Conservation (phyloP, 2,888 invertebrate genomes). For the Caenorhabditis zanzibari region DNA sequence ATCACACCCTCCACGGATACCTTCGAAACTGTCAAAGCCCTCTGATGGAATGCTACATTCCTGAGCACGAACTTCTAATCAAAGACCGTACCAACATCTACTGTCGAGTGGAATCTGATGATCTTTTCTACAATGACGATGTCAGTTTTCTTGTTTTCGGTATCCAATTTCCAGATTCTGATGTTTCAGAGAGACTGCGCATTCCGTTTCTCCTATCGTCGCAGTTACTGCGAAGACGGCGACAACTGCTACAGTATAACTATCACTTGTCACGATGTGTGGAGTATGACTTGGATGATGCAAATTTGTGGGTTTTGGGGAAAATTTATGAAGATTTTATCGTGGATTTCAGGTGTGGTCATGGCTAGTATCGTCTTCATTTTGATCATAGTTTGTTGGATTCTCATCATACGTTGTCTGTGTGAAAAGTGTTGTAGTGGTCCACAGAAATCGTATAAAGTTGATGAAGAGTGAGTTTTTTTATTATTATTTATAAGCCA, state of each 20-base stretch:
- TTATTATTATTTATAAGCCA: no score
- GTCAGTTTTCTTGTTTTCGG: constrained; percentile 8
- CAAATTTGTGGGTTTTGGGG: background rate
- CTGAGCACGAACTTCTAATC: constrained; percentile 32
- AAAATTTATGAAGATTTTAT: no score
- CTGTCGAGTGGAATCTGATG: constrained; percentile 26
- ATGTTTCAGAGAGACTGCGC: constrained; percentile 39
- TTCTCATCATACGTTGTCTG: background rate
- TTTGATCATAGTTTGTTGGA: background rate
- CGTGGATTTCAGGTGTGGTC: no score
- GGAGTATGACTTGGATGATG: background rate
- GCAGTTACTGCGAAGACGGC: constrained; percentile 40
- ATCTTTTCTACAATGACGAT: constrained; percentile 32
- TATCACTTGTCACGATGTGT: constrained; percentile 4
- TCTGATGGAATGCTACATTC: constrained; percentile 39
- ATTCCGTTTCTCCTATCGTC: constrained; percentile 46
- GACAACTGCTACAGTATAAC: constrained; percentile 43
- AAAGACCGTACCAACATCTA: constrained; percentile 22
- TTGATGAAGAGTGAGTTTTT: no score
- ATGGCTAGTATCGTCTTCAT: no score
- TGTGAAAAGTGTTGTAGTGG: no score
- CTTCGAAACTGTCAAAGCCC: constrained; percentile 46
- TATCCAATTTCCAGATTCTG: background rate
- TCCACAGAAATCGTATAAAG: no score
- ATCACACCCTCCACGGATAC: constrained; percentile 45